Evolutionary conservation across 2,888 invertebrate species (phyloP).

Genomic region (Bruchidius siliquastri): DNA sequence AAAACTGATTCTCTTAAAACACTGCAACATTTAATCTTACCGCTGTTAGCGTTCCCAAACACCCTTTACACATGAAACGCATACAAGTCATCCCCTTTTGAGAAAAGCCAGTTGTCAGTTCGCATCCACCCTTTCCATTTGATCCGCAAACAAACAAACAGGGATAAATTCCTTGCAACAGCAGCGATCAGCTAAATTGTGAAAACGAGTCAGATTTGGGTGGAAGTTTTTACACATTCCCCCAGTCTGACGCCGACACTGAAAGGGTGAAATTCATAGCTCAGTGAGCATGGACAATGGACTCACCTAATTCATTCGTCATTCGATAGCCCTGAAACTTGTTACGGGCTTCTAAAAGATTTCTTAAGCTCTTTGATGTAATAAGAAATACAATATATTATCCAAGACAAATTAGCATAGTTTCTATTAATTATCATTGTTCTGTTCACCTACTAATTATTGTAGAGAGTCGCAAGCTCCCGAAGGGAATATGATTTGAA

Average conservation of each 20-base stretch:
- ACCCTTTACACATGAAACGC: neutral
- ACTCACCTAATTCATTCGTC: too few relatives aligned
- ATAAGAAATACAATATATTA: too few relatives aligned
- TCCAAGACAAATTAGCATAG: too few relatives aligned
- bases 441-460: too few relatives aligned
- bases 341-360: too few relatives aligned
- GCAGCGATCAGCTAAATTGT: constrained; percentile 25
- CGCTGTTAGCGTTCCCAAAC: neutral
- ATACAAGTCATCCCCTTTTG: neutral
- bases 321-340: too few relatives aligned
- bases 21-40: too few relatives aligned
- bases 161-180: constrained; percentile 2
- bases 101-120: neutral
- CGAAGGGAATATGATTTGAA: too few relatives aligned
- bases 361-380: too few relatives aligned
- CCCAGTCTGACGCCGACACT: constrained; percentile 13
- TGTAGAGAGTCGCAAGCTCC: too few relatives aligned
- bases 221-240: constrained; percentile 19
- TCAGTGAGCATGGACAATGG: neutral
- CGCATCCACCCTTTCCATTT: neutral
- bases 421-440: too few relatives aligned
- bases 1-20: too few relatives aligned
- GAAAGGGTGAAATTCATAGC: constrained; percentile 4
- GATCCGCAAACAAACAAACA: neutral
- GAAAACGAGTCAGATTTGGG: constrained; percentile 25